These are phyloP conservation scores for Orbicella faveolata DNA, from an alignment of 64 coral and sea anemone genomes.

Conservation along the genomic window DNA sequence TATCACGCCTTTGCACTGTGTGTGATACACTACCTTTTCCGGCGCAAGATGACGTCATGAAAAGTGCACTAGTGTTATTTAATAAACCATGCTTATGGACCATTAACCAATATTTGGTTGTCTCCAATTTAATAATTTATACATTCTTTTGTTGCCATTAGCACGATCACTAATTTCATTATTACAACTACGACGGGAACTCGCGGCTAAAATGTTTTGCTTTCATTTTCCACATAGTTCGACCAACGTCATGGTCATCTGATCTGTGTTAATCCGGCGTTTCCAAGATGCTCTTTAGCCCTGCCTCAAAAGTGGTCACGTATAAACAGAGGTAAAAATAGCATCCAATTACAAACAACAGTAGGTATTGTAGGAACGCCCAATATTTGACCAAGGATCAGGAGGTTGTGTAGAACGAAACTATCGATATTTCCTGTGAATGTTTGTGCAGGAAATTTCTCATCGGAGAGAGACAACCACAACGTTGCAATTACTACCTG, in stretches of 20 bases:
- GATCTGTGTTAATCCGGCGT: background rate
- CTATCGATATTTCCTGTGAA: background rate
- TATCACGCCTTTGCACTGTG: too few species aligned
- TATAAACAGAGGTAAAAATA: background rate
- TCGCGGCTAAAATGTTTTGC: background rate
- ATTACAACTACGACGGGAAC: background rate
- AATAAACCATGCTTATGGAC: too few species aligned
- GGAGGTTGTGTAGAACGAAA: background rate
- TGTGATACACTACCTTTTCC: too few species aligned
- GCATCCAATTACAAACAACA: background rate
- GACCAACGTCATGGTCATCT: background rate
- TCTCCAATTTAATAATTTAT: background rate
- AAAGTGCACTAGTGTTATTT: too few species aligned
- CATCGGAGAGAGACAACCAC: background rate
- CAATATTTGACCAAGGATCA: background rate
- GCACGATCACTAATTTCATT: background rate
- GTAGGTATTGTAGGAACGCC: background rate
- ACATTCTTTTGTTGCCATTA: background rate
- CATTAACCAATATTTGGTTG: too few species aligned
- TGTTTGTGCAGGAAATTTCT: background rate
- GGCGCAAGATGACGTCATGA: too few species aligned
- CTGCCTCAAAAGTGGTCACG: background rate
- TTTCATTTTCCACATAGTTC: background rate
- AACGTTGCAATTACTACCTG: too few species aligned
- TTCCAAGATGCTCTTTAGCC: background rate